phyloP scores from a whole-genome alignment of 2,113 vertebrate genomes.

The Electrona antarctica region DNA sequence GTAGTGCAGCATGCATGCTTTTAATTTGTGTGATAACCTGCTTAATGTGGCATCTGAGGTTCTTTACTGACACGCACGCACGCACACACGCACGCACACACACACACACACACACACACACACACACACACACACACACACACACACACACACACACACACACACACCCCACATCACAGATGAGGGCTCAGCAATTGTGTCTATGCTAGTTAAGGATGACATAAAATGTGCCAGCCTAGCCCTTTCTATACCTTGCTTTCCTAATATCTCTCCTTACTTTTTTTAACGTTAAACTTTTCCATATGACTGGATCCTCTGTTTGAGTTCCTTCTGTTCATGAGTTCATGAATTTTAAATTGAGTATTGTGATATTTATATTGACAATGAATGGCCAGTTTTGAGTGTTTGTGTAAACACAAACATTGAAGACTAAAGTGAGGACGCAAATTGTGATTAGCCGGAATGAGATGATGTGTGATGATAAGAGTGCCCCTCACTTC shows the following conservation, averaged over 20 bases:
- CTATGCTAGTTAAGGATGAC: slow-evolving; percentile 46
- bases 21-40: slow-evolving; percentile 1
- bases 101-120: slow-evolving; percentile 1
- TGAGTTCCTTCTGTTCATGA: too few relatives aligned
- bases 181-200: slow-evolving; percentile 65
- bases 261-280: background rate
- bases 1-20: slow-evolving; percentile 9
- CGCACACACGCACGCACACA: background rate
- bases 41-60: slow-evolving; percentile 20
- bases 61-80: background rate
- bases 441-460: too few relatives aligned
- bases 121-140: background rate
- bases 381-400: too few relatives aligned
- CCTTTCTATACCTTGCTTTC: background rate
- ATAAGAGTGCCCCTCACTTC: too few relatives aligned
- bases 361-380: too few relatives aligned
- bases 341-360: too few relatives aligned
- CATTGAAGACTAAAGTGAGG: too few relatives aligned
- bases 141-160: slow-evolving; percentile 11
- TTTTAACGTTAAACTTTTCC: too few relatives aligned
- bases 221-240: slow-evolving; percentile 17
- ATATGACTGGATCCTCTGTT: too few relatives aligned
- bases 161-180: slow-evolving; percentile 48
- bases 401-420: too few relatives aligned
- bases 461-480: too few relatives aligned